Base-by-base conservation (phyloP, 2,797 vertebrate species). In the Myotis planiceps region DNA sequence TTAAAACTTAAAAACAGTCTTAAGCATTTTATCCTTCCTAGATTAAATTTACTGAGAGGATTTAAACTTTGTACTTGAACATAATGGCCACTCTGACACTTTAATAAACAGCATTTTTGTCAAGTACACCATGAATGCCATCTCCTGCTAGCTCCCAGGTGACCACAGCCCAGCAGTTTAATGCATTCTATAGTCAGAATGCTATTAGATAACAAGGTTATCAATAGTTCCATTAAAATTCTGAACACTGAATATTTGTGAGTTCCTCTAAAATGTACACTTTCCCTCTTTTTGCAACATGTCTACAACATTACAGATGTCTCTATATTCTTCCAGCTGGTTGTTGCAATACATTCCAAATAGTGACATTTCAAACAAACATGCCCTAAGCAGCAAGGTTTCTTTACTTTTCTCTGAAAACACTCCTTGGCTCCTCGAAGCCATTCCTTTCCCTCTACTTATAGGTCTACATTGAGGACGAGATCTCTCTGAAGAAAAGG, bases 51-150 rank as follows among this genome's bases (percentile, higher is more conserved):
- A 69, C 16, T 60, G 51, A 96, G 80, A 97, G 55, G 75, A 95
- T 42, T 25, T 27, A 96, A 96, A 96, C 82, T 97, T 95, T 83
- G 81, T 89, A 96, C 88, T 96, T 93, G 79, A 96, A 96, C 89
- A 96, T 97, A 97, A 98, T 97, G 75, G 93, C 82, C 85, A 97
- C 96, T 98, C 82, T 79, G 93, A 97, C 72, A 87, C 94, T 94
- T 96, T 96, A 95, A 96, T 84, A 94, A 92, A 82, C 7, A 95
- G 58, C 88, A 96, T 96, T 96, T 94, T 97, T 88, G 97, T 96
- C 96, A 96, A 97, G 96, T 80, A 78, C 74, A 68, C 71, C 76
- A 58, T 45, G 23, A 32, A 76, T 23, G 27, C 29, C 42, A n/a
- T 74, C 69, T 58, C 72, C 68, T 69, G 34, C 23, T 89, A 27